Base-by-base conservation (phyloP, 2,888 invertebrate species). In the Leptopilina drosophilae region DNA sequence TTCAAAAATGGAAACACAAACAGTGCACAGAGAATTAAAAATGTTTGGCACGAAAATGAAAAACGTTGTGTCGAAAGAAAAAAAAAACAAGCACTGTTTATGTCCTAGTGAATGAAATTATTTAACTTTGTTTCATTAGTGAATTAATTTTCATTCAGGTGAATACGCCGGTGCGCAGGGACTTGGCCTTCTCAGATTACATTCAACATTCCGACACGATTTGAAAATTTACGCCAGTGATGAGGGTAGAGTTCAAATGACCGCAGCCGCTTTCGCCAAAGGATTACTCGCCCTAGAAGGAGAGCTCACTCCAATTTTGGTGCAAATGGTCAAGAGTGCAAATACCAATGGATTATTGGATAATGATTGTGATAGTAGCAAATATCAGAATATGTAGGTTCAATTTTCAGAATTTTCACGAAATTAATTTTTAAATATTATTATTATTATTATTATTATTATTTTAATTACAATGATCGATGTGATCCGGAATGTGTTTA, bases 281-380 rank as follows among this genome's bases (percentile, higher is more conserved):
- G 99, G 99, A 0, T 93, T 99, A 49, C 93, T 99, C 9, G 99
- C 99, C 0, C 91, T 99, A 76, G 99, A 99, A 92, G 99, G 99
- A 0, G 99, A 99, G 92, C 93, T 99, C 62, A 99, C 99, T 0
- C 99, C 99, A 0, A 99, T 99, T 90, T 93, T 99, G 69, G 99
- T 99, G 76, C 99, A 99, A 93, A 99, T 99, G 99, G 99, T 99
- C 59, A 99, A 99, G 92, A 98, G 98, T 84, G 99, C 99, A 40
- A 99, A 99, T 90, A 99, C 99, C 0, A 99, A 99, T 93, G 99
- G 99, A 85, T 90, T 99, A 62, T 93, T 99, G 66, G 99, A 99
- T 90, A 99, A 99, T 89, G 99, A 99, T 91, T 98, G 98, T 89
- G 99, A 99, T 91, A 98, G 98, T 15, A 97, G 97, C 89, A 98